phyloP scores from a whole-genome alignment of 2,113 vertebrate species.

The Aegithalos caudatus region DNA sequence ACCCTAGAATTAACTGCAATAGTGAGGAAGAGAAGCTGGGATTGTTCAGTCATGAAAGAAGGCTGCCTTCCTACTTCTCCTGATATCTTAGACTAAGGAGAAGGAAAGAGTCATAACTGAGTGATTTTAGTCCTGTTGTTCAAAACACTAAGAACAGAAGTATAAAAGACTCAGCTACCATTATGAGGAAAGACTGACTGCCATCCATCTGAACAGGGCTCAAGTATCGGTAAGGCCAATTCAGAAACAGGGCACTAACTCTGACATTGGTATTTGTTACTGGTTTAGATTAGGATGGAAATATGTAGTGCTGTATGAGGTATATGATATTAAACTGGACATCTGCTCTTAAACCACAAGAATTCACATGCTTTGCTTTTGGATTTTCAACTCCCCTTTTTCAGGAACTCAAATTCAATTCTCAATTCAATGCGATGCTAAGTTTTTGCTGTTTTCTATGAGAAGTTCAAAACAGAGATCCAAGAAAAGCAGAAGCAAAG shows the following conservation, averaged over 20 bases:
- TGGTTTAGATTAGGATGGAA: not conserved
- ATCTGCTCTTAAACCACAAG: not conserved
- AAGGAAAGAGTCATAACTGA: not conserved
- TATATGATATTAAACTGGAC: not conserved
- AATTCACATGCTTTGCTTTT: not conserved
- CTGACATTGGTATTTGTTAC: not conserved
- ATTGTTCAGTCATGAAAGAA: not conserved
- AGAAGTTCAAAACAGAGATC: not conserved
- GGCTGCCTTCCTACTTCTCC: not conserved
- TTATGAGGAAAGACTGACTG: not conserved
- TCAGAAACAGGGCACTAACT: not conserved
- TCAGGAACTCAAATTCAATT: not conserved
- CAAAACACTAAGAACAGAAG: not conserved
- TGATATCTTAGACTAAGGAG: not conserved
- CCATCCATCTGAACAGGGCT: not conserved
- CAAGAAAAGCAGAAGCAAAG: constrained; percentile 13
- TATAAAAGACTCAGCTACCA: not conserved
- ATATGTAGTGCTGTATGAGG: not conserved
- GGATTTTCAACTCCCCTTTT: not conserved
- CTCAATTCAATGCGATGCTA: not conserved
- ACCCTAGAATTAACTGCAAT: not conserved
- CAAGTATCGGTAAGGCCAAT: not conserved
- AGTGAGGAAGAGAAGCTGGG: not conserved
- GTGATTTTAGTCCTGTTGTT: not conserved
- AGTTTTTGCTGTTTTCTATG: not conserved